These are phyloP conservation scores for Drosophila peninsularis DNA, from an alignment of 2,888 invertebrate genomes.

Conservation along the genomic window DNA sequence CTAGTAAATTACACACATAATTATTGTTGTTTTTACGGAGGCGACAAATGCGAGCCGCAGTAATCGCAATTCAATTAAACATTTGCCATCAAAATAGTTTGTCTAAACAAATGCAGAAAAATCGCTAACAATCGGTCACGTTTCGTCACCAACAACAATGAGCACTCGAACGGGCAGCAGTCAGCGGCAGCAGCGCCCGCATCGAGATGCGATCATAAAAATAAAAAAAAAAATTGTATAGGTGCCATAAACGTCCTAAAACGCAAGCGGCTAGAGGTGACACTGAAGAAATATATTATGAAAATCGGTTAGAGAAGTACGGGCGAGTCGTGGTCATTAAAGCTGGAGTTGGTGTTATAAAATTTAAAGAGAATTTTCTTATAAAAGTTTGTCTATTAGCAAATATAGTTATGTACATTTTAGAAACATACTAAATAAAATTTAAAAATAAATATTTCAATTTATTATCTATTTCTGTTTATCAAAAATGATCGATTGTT, in stretches of 20 bases:
- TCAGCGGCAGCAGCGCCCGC: constrained; percentile 63
- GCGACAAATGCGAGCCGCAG: constrained; percentile 38
- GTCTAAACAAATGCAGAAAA: constrained; percentile 46
- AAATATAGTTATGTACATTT: no score
- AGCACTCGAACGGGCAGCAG: constrained; percentile 9
- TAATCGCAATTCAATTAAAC: constrained; percentile 70
- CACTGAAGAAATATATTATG: background rate
- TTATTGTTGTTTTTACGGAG: constrained; percentile 33
- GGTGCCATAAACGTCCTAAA: constrained; percentile 54
- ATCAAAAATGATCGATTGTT: no score
- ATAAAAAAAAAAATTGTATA: constrained; percentile 44
- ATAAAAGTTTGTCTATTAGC: no score
- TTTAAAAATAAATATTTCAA: no score
- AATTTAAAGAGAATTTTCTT: no score
- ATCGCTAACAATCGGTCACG: constrained; percentile 67
- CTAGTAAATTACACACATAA: constrained; percentile 75
- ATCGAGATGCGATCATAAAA: constrained; percentile 59
- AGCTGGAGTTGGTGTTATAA: background rate
- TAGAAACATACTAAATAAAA: no score
- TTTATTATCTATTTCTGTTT: no score
- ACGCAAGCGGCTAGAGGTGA: constrained; percentile 8
- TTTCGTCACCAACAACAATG: constrained; percentile 61
- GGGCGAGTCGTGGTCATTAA: background rate
- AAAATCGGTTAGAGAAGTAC: background rate
- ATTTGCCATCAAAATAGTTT: constrained; percentile 54